Percentiles rank a stretch among this genome's conserved stretches.
Evolutionary conservation across 2,888 invertebrate genomes (phyloP).

Genomic region (Piscicola geometra): DNA sequence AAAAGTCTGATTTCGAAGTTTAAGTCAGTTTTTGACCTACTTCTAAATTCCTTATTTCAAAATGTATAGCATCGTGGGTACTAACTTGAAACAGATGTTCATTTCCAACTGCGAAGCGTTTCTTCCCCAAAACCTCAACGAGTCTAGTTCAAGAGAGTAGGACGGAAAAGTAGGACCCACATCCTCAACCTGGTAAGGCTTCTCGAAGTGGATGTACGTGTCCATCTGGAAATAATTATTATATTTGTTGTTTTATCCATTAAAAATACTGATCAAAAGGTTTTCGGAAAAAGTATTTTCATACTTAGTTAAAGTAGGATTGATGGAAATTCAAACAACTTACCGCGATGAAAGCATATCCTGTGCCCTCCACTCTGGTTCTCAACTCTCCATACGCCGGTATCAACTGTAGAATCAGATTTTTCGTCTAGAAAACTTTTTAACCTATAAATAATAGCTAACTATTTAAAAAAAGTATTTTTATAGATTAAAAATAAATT

Average conservation of each 20-base stretch:
- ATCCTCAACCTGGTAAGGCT: constrained; percentile 38
- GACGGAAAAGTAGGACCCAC: constrained; percentile 39
- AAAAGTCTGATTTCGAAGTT: too few species aligned
- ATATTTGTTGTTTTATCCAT: too few species aligned
- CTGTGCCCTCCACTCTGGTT: constrained; percentile 41
- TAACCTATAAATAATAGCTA: too few species aligned
- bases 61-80: too few species aligned
- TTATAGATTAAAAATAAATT: too few species aligned
- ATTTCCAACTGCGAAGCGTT: constrained; percentile 76
- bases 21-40: too few species aligned
- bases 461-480: too few species aligned
- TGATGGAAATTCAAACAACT: constrained; percentile 12
- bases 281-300: neutral
- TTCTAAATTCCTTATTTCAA: too few species aligned
- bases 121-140: constrained; percentile 63
- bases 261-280: too few species aligned
- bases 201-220: constrained; percentile 39
- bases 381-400: constrained; percentile 43
- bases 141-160: constrained; percentile 69
- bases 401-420: constrained; percentile 34
- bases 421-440: too few species aligned
- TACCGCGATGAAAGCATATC: constrained; percentile 42
- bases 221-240: constrained; percentile 36
- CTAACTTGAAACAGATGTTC: constrained; percentile 62
- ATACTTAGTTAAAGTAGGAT: neutral